Base-by-base conservation (phyloP, 2,888 invertebrate species). In the Orchestes rusci region DNA sequence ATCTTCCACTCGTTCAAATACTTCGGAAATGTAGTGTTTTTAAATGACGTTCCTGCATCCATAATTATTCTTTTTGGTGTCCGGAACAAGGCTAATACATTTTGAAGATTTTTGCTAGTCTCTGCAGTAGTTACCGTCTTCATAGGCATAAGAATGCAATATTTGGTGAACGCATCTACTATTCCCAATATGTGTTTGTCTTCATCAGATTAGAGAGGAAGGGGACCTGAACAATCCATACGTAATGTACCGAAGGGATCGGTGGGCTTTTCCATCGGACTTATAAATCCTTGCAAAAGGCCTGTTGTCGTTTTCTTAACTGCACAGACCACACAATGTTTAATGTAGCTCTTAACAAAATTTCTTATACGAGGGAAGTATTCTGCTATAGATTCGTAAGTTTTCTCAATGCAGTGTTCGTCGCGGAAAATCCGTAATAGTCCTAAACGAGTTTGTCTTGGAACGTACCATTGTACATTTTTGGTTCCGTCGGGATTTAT, bases 261-360 rank as follows among this genome's bases (percentile, higher is more conserved):
- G 8, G 8, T 17, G 5, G 17, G 17, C 12, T 18, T 17, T 17
- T 35, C 18, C 5, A 35, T 19, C 3, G 12, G 12, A 15, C 5
- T 7, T 4, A 39, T 31, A 17, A 31, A 39, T 5, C 39, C 39
- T 12, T 34, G 53, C 16, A 55, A 38, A 12, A 52, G 54, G 12
- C 51, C 55, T 12, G 52, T 51, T 27, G 55, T 34, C 4, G 56
- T 53, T 34, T 57, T 56, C 36, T 58, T 57, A 20, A 57, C 51
- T 5, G 51, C 56, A 49, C 56, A 56, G 12, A 56, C 30, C 2
- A 57, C 37, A 37, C 59, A 59, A 48, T 59, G 56, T 38, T 52
- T 45, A 4, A 57, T 29, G 31, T 60, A 60, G 17, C 43, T 43
- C 33, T 50, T 55, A 5, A 56, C 43, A 42, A 56, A 59, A n/a